A percentile compares a stretch with the other conserved stretches of the same genome.
Conservation (phyloP, 2,888 invertebrate genomes). For the Polydrusus tereticollis region DNA sequence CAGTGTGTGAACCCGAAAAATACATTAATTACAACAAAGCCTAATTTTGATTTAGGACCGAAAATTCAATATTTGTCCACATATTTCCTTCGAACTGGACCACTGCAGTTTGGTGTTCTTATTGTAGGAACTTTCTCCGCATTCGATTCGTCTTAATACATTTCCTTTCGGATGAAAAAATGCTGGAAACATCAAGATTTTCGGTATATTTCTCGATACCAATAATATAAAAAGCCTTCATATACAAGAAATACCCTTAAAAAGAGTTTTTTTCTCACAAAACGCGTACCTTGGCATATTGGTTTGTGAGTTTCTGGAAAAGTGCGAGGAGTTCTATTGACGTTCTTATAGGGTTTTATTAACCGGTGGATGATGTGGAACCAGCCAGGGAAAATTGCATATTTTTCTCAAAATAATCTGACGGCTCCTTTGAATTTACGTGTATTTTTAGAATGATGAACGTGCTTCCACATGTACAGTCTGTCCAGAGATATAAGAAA, state of each 20-base stretch:
- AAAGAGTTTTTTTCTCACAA: background rate
- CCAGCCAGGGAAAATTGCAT: too few relatives aligned
- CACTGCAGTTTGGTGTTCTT: conserved; percentile 1
- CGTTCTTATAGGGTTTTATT: too few relatives aligned
- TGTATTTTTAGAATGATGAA: too few relatives aligned
- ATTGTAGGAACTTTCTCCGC: conserved; percentile 9
- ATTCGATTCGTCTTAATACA: conserved; percentile 19
- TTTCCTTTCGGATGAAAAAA: conserved; percentile 18
- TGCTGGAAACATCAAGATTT: conserved; percentile 15
- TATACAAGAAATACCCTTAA: background rate
- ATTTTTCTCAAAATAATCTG: too few relatives aligned
- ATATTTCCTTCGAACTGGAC: background rate
- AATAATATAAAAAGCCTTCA: background rate
- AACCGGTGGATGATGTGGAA: too few relatives aligned
- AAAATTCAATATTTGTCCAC: background rate
- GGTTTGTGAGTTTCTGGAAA: background rate
- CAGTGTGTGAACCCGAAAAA: too few relatives aligned
- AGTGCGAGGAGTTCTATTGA: too few relatives aligned
- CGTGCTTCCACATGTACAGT: too few relatives aligned
- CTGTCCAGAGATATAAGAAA: too few relatives aligned
- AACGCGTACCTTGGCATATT: background rate
- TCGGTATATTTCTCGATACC: conserved; percentile 5
- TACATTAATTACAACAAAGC: too few relatives aligned
- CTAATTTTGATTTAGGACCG: too few relatives aligned
- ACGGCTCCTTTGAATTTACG: too few relatives aligned